A percentile compares a stretch with the other conserved stretches of the same genome.
These are phyloP conservation scores for Drosophila barbarae DNA, from an alignment of 2,888 invertebrate species.

Conservation along the genomic window DNA sequence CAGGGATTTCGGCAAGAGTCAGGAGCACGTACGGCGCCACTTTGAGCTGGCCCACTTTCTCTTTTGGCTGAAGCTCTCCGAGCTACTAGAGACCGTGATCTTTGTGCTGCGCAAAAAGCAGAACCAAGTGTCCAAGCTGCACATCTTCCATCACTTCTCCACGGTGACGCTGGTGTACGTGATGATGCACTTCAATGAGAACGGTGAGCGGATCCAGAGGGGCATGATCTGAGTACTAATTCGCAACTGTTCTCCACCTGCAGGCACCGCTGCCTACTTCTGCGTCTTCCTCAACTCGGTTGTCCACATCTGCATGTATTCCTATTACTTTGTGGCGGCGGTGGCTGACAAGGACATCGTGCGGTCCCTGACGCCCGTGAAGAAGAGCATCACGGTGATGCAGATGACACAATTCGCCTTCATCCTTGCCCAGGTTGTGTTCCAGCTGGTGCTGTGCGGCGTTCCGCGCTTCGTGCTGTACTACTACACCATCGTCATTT, in stretches of 20 bases:
- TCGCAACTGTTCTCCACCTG: slow-evolving; percentile 29
- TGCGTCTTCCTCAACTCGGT: slow-evolving; percentile 84
- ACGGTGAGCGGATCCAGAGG: slow-evolving; percentile 81
- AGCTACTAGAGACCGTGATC: slow-evolving; percentile 86
- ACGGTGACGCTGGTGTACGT: slow-evolving; percentile 83
- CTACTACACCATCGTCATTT: slow-evolving; percentile 83
- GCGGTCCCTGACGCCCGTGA: slow-evolving; percentile 82
- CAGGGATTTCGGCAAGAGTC: slow-evolving; percentile 36
- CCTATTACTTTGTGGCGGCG: slow-evolving; percentile 85
- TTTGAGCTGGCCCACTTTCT: slow-evolving; percentile 83
- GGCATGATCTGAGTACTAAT: neutral
- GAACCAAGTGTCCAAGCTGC: slow-evolving; percentile 86
- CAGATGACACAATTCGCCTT: slow-evolving; percentile 88
- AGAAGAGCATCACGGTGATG: slow-evolving; percentile 83
- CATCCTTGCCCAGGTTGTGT: slow-evolving; percentile 82
- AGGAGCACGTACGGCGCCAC: slow-evolving; percentile 43
- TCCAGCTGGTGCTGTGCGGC: slow-evolving; percentile 79
- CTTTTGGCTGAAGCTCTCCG: slow-evolving; percentile 83
- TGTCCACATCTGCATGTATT: slow-evolving; percentile 89
- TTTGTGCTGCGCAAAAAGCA: slow-evolving; percentile 87
- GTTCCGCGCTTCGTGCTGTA: slow-evolving; percentile 81
- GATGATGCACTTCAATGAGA: slow-evolving; percentile 82
- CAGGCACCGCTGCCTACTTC: slow-evolving; percentile 85
- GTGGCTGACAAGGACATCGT: slow-evolving; percentile 82
- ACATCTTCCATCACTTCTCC: slow-evolving; percentile 86